These are phyloP conservation scores for Alcedo quadribrachys DNA, from an alignment of 2,797 vertebrate species.

Conservation along the genomic window DNA sequence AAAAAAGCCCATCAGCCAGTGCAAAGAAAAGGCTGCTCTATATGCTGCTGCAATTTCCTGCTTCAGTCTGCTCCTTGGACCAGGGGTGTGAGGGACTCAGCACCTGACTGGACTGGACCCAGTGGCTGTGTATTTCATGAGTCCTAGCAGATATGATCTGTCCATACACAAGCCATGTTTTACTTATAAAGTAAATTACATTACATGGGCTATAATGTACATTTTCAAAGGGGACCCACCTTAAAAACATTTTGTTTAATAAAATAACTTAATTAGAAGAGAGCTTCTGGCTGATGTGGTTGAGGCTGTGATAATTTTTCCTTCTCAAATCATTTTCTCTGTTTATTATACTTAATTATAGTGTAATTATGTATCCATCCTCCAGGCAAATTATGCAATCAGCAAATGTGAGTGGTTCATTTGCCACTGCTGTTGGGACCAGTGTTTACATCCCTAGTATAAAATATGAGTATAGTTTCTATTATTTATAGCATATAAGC, in stretches of 20 bases:
- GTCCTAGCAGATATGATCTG: constrained; percentile 20
- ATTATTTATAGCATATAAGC: constrained; percentile 27
- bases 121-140: constrained; percentile 10
- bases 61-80: neutral
- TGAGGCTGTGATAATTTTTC: constrained; percentile 65
- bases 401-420: constrained; percentile 64
- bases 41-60: neutral
- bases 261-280: constrained; percentile 75
- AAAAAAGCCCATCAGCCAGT: neutral
- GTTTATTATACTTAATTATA: constrained; percentile 72
- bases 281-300: constrained; percentile 70
- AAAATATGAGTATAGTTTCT: constrained; percentile 49
- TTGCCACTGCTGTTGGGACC: constrained; percentile 65
- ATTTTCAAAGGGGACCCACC: constrained; percentile 68
- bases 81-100: neutral
- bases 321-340: constrained; percentile 70
- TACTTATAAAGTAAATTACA: constrained; percentile 63
- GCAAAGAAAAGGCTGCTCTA: neutral
- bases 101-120: constrained; percentile 7
- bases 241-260: constrained; percentile 75
- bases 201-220: constrained; percentile 60
- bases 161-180: constrained; percentile 45
- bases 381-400: constrained; percentile 76
- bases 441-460: constrained; percentile 60
- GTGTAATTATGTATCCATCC: constrained; percentile 69